Base-by-base conservation (phyloP, 2,888 invertebrate species). In the Teleogryllus oceanicus region DNA sequence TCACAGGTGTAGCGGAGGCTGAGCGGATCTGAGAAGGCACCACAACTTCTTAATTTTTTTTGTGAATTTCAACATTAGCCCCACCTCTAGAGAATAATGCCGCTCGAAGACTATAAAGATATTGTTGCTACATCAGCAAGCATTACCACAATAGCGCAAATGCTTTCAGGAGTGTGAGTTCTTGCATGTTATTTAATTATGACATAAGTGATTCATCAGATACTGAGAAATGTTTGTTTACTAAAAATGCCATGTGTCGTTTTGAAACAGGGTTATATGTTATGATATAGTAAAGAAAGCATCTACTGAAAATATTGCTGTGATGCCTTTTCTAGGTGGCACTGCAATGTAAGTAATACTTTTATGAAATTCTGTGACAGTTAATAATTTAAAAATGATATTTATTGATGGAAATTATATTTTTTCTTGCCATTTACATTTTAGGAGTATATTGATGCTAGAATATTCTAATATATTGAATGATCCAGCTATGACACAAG, bases 111-210 rank as follows among this genome's bases (percentile, higher is more conserved):
- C 78, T 92, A 93, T 86, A 93, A 92, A 87, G 92, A 91, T 80
- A 81, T 90, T 16, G 91, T 94, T 79, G 94, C 91, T 75, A 88
- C 89, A 80, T 87, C 91, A 79, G 95, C 96, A 74, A 92, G 92
- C 82, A 87, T 93, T 80, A 91, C 94, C 49, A 96, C 96, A 49
- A 92, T 94, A 83, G 91, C 90, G 0, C 95, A 96, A 86, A 95
- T 96, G 89, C 91, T 96, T 85, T 92, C 95, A 50, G 96, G 96
- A 84, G 89, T 90, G 85, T 90, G 85, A 89, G 89, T 88, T 24
- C 4, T 78, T 74, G 24, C 24, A 11, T 79, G 49, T 24, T 10
- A 20, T 74, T 74, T 5, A 74, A 37, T 49, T 5, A n/a, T 74
- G 37, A 37, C 37, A 24, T 24, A 37, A 37, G 37, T 8, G 8